Conservation (phyloP, 2,888 invertebrate species). For the Oxytorus armatus region DNA sequence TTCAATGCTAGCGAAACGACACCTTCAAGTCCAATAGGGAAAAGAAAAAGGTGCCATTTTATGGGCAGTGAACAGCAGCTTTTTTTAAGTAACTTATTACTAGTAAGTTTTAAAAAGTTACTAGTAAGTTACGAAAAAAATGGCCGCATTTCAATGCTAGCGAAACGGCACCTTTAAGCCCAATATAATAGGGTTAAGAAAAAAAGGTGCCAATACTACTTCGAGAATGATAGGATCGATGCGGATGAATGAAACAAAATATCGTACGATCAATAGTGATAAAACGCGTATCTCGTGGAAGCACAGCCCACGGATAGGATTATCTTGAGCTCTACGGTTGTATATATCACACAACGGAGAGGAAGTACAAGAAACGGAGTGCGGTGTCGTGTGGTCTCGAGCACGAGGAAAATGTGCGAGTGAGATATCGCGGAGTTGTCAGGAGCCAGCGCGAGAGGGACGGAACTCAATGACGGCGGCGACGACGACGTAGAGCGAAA, state of each 20-base stretch:
- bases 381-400: constrained; percentile 7
- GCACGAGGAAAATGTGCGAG: constrained; percentile 32
- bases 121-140: too few species aligned
- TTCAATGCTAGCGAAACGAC: too few species aligned
- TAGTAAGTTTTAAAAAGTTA: too few species aligned
- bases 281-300: neutral
- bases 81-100: too few species aligned
- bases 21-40: too few species aligned
- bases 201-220: too few species aligned
- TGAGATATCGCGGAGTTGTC: neutral
- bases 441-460: neutral
- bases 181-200: too few species aligned
- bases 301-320: constrained; percentile 43
- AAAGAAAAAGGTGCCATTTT: too few species aligned
- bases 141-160: too few species aligned
- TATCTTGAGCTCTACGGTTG: constrained; percentile 13
- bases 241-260: neutral
- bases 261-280: neutral
- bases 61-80: too few species aligned
- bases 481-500: constrained; percentile 15
- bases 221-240: neutral
- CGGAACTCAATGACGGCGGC: constrained; percentile 14
- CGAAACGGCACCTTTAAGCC: too few species aligned
- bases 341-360: neutral
- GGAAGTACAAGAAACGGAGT: neutral